Evolutionary conservation across 2,888 invertebrate species (phyloP).

Genomic region (Odontothrips loti): DNA sequence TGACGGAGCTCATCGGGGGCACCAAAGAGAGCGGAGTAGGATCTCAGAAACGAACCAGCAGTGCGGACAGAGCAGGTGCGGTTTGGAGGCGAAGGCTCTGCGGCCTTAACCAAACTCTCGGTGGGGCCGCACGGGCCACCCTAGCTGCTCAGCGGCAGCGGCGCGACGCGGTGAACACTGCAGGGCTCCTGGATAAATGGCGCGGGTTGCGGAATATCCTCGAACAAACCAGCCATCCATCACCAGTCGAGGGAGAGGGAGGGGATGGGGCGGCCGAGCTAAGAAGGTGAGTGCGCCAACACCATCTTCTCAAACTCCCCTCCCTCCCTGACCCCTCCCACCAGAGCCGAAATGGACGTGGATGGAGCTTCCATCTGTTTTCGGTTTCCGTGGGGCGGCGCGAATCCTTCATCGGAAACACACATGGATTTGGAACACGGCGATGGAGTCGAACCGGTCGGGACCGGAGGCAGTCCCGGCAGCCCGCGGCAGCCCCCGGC

Average conservation of each 20-base stretch:
- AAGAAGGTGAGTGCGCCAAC: not conserved
- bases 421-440: constrained; percentile 13
- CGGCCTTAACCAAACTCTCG: not conserved
- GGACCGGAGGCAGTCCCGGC: too few relatives aligned
- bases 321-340: not conserved
- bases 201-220: constrained; percentile 14
- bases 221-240: constrained; percentile 22
- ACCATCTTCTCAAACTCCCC: not conserved
- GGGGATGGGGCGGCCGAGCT: not conserved
- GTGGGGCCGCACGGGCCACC: not conserved
- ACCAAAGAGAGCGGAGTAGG: not conserved
- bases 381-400: constrained; percentile 13
- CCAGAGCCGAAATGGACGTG: not conserved
- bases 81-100: too few relatives aligned
- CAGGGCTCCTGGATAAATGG: not conserved
- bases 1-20: too few relatives aligned
- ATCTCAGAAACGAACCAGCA: too few relatives aligned
- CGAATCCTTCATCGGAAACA: constrained; percentile 12
- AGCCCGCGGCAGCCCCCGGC: too few relatives aligned
- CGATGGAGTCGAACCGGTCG: too few relatives aligned
- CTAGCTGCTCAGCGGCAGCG: not conserved
- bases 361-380: constrained; percentile 1
- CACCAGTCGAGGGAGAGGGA: not conserved
- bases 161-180: too few relatives aligned
- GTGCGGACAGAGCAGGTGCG: too few relatives aligned